These are phyloP conservation scores for Dolomedes plantarius DNA, from an alignment of 2,888 invertebrate genomes.

Conservation along the genomic window DNA sequence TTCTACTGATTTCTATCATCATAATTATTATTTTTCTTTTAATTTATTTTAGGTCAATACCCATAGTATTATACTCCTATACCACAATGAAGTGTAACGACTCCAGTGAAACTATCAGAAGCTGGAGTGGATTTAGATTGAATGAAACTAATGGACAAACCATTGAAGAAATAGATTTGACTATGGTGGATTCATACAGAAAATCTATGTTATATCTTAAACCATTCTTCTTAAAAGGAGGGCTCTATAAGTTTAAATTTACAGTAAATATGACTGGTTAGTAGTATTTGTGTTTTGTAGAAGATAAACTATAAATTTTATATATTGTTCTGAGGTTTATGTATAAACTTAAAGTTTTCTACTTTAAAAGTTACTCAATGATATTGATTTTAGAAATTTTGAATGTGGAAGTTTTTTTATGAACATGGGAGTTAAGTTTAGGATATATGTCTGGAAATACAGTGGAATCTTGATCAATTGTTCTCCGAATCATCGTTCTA, in stretches of 20 bases:
- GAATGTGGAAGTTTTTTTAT: too few species aligned
- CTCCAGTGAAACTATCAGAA: slow-evolving; percentile 71
- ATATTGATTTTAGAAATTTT: too few species aligned
- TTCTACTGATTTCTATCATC: too few species aligned
- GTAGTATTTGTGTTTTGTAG: not conserved
- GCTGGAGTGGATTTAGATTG: slow-evolving; percentile 72
- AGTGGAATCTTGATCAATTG: too few species aligned
- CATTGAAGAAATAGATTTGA: slow-evolving; percentile 72
- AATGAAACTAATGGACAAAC: slow-evolving; percentile 71
- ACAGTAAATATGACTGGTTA: slow-evolving; percentile 75
- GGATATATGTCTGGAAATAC: too few species aligned
- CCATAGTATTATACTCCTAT: slow-evolving; percentile 73
- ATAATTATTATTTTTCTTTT: too few species aligned
- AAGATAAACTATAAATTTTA: too few species aligned
- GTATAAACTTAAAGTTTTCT: too few species aligned
- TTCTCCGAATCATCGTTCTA: too few species aligned
- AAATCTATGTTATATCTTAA: slow-evolving; percentile 74
- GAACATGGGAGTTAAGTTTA: too few species aligned
- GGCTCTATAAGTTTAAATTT: slow-evolving; percentile 76
- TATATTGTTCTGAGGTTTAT: too few species aligned
- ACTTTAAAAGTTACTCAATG: too few species aligned
- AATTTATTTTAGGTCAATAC: slow-evolving; percentile 65
- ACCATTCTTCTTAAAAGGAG: slow-evolving; percentile 75
- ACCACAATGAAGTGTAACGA: slow-evolving; percentile 73
- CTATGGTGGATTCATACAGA: slow-evolving; percentile 73